Evolutionary conservation across 1,140 invertebrate species (phyloP).

Genomic region (Drosophila lacertosa): DNA sequence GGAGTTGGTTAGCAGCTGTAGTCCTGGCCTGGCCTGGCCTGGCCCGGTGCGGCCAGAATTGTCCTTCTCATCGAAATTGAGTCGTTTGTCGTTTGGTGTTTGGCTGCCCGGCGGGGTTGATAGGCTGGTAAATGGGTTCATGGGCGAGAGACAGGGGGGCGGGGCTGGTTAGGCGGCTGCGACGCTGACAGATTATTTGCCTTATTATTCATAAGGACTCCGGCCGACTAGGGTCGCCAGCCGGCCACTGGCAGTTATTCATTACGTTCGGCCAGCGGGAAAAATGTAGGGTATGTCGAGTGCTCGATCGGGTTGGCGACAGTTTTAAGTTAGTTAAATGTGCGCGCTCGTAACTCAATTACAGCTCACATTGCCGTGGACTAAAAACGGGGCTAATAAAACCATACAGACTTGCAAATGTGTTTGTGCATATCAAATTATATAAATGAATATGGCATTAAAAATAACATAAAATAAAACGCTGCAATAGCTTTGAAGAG

Average conservation of each 20-base stretch:
- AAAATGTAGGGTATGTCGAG: conserved; percentile 27
- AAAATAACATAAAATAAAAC: too few species aligned
- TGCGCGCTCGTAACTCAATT: conserved; percentile 12
- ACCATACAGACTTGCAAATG: neutral
- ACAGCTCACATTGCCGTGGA: neutral
- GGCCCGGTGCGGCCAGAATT: conserved; percentile 22
- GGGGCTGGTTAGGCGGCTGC: conserved; percentile 56
- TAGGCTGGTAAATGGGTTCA: conserved; percentile 13
- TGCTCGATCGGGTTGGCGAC: conserved; percentile 23
- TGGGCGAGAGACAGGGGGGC: conserved; percentile 6
- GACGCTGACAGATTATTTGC: conserved; percentile 82
- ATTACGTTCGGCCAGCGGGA: conserved; percentile 25
- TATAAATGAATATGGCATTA: too few species aligned
- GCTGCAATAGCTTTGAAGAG: too few species aligned
- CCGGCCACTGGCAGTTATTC: conserved; percentile 48
- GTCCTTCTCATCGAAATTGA: conserved; percentile 65
- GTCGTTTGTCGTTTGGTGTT: conserved; percentile 62
- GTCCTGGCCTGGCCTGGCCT: too few species aligned
- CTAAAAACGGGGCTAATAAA: neutral
- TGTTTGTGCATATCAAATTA: neutral
- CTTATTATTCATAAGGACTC: conserved; percentile 81
- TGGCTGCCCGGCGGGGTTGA: conserved; percentile 8
- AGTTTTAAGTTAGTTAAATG: conserved; percentile 4
- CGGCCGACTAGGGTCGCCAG: conserved; percentile 5
- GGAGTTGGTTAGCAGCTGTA: neutral